A percentile compares a stretch with the other conserved stretches of the same genome.
These are phyloP conservation scores for Squalus acanthias DNA, from an alignment of 2,797 vertebrate species.

Conservation along the genomic window DNA sequence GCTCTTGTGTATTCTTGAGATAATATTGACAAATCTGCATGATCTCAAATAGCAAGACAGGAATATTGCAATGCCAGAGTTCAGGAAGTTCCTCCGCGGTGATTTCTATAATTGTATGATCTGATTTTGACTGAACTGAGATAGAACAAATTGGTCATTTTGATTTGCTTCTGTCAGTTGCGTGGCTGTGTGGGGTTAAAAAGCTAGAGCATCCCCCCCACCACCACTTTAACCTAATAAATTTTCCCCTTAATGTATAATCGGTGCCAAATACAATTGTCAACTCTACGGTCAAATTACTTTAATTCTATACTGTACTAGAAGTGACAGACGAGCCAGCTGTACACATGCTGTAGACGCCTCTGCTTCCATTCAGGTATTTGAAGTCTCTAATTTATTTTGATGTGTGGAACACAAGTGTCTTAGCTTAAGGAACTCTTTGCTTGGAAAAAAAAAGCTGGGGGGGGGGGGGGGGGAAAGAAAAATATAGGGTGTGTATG, in stretches of 20 bases:
- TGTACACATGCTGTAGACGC: background rate
- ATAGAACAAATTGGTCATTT: background rate
- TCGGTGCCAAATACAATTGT: background rate
- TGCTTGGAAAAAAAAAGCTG: no score
- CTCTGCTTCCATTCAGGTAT: background rate
- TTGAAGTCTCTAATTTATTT: background rate
- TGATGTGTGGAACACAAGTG: background rate
- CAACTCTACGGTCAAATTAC: background rate
- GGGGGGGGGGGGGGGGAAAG: no score
- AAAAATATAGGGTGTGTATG: no score
- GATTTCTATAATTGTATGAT: background rate
- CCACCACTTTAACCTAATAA: background rate
- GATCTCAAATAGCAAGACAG: background rate
- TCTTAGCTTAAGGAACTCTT: background rate
- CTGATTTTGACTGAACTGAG: background rate
- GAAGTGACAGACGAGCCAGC: background rate
- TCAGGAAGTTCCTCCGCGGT: background rate
- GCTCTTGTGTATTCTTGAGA: background rate
- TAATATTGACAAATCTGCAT: background rate
- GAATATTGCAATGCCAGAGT: background rate
- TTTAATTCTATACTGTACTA: constrained; percentile 3
- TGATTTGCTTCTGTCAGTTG: background rate
- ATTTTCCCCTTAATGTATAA: background rate
- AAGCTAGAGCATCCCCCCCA: background rate
- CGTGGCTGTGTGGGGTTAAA: background rate